A percentile compares a stretch with the other conserved stretches of the same genome.
Conservation (phyloP, 1,140 invertebrate species). For the Akabosia matsudoensis region DNA sequence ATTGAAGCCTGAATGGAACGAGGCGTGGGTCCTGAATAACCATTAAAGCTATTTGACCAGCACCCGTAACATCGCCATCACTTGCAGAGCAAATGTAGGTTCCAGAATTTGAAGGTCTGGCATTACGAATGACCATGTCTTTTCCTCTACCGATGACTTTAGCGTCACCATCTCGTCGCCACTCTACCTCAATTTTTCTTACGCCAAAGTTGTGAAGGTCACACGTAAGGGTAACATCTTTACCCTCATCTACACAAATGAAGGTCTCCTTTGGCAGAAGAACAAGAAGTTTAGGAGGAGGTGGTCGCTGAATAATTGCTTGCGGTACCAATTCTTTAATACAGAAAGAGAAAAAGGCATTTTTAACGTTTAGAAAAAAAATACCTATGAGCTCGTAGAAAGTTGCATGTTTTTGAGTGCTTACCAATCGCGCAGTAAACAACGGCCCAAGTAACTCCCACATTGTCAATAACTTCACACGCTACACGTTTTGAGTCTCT, state of each 20-base stretch:
- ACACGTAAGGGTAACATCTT: neutral
- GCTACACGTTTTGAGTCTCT: neutral
- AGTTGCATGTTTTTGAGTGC: neutral
- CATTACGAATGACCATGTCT: neutral
- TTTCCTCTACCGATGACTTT: neutral
- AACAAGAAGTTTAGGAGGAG: constrained; percentile 58
- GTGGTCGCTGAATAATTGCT: neutral
- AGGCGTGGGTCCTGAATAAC: neutral
- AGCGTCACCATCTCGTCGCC: neutral
- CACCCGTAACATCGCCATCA: constrained; percentile 5
- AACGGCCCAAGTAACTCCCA: neutral
- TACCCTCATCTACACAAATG: constrained; percentile 28
- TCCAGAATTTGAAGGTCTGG: neutral
- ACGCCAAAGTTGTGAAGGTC: constrained; percentile 4
- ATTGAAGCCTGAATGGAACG: neutral
- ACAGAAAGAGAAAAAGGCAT: neutral
- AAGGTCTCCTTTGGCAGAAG: constrained; percentile 51
- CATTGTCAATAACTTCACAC: neutral
- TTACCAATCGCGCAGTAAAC: neutral
- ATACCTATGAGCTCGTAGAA: neutral
- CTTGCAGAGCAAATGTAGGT: constrained; percentile 28
- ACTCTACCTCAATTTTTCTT: neutral
- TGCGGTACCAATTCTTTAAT: neutral
- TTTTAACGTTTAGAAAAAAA: too few species aligned
- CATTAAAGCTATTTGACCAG: neutral